Conservation (phyloP, 2,797 vertebrate genomes). For the Melanotaenia nigrans region DNA sequence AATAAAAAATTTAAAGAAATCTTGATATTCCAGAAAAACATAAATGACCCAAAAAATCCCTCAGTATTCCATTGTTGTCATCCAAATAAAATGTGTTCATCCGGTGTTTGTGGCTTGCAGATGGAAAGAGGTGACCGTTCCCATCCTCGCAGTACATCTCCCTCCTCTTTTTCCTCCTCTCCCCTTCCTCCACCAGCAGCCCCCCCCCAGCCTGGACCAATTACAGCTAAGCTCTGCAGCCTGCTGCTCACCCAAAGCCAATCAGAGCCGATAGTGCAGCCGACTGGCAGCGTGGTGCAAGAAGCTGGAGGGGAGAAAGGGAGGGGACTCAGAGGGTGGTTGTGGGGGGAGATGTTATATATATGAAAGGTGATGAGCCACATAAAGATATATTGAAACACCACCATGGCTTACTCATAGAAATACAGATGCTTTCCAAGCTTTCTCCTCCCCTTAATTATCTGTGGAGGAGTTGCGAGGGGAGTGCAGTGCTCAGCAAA, state of each 20-base stretch:
- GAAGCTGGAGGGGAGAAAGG: constrained; percentile 55
- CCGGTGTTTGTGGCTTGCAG: constrained; percentile 40
- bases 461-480: constrained; percentile 13
- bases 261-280: constrained; percentile 53
- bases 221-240: constrained; percentile 41
- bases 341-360: constrained; percentile 6
- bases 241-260: constrained; percentile 75
- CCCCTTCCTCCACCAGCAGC: constrained; percentile 55
- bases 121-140: constrained; percentile 55
- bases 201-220: constrained; percentile 54
- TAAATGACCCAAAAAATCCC: constrained; percentile 20
- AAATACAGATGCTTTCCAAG: constrained; percentile 14
- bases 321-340: constrained; percentile 26
- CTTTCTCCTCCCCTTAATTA: constrained; percentile 34
- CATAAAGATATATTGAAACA: constrained; percentile 15
- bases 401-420: constrained; percentile 48
- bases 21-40: constrained; percentile 26
- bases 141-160: constrained; percentile 66
- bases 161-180: constrained; percentile 20
- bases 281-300: constrained; percentile 62
- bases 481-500: constrained; percentile 32
- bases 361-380: constrained; percentile 67
- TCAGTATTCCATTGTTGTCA: constrained; percentile 44
- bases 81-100: constrained; percentile 20
- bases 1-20: constrained; percentile 24